Conservation (phyloP, 2,888 invertebrate species). For the Panzeria rudis region DNA sequence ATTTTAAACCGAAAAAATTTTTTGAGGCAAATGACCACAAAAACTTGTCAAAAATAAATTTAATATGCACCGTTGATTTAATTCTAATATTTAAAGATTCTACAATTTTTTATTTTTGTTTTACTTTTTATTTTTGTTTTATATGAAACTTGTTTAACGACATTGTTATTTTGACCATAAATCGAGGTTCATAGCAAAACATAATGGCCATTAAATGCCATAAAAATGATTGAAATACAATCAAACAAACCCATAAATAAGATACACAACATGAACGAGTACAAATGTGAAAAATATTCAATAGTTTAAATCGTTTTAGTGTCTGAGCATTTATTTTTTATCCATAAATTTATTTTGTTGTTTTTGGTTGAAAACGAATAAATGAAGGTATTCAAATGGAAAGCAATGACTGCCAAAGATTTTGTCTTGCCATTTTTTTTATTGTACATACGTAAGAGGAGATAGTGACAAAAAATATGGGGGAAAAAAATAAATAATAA, state of each 20-base stretch:
- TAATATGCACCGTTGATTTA: too few relatives aligned
- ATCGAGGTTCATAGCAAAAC: slow-evolving; percentile 1
- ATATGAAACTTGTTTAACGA: neutral
- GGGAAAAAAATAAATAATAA: neutral
- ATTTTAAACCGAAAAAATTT: too few relatives aligned
- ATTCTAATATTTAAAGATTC: too few relatives aligned
- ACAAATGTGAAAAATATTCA: slow-evolving; percentile 24
- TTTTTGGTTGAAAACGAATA: slow-evolving; percentile 15
- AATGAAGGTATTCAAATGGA: slow-evolving; percentile 58
- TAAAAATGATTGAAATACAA: slow-evolving; percentile 49
- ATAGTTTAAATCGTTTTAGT: slow-evolving; percentile 42
- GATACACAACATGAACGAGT: neutral
- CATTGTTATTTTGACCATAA: slow-evolving; percentile 32
- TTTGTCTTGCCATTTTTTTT: slow-evolving; percentile 3
- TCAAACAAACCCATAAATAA: slow-evolving; percentile 6
- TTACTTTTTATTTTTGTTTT: neutral
- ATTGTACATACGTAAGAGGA: neutral
- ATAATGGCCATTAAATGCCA: slow-evolving; percentile 37
- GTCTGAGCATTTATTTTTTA: slow-evolving; percentile 26
- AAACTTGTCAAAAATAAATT: too few relatives aligned
- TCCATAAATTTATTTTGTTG: neutral
- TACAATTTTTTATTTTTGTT: neutral
- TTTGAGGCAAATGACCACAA: too few relatives aligned
- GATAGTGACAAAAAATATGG: slow-evolving; percentile 21
- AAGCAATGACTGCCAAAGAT: slow-evolving; percentile 61